phyloP scores from a whole-genome alignment of 1,140 invertebrate genomes.

The Belonocnema kinseyi region DNA sequence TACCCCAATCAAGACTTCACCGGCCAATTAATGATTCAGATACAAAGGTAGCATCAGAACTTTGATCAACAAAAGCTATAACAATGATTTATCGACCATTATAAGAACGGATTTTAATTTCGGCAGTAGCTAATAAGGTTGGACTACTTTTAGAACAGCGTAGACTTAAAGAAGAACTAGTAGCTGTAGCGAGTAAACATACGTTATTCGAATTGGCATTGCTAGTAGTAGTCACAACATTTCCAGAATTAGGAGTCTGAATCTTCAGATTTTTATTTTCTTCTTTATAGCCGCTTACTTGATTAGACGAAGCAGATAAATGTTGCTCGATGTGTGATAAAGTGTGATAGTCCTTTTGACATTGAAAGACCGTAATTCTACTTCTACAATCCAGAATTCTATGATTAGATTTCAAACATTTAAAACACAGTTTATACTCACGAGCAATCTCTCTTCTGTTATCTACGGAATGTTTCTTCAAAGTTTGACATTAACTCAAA shows the following conservation, averaged over 20 bases:
- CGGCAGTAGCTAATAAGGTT: not conserved
- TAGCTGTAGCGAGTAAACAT: not conserved
- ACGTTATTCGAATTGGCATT: too few species aligned
- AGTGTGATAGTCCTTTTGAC: conserved; percentile 35
- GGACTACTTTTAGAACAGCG: not conserved
- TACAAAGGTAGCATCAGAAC: too few species aligned
- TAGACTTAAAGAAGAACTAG: not conserved
- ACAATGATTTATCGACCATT: not conserved
- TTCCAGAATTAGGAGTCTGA: not conserved
- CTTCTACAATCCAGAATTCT: conserved; percentile 32
- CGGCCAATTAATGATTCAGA: too few species aligned
- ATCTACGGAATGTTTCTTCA: conserved; percentile 33
- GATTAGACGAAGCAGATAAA: not conserved
- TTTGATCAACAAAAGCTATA: not conserved
- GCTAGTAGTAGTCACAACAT: too few species aligned
- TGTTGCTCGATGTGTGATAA: not conserved
- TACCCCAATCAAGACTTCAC: not conserved
- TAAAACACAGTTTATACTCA: too few species aligned
- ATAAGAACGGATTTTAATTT: not conserved
- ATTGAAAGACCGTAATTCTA: conserved; percentile 36
- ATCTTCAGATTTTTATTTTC: not conserved
- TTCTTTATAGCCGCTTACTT: not conserved
- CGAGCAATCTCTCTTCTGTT: conserved; percentile 36
- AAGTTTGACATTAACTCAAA: not conserved
- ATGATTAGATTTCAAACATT: conserved; percentile 41